These are phyloP conservation scores for Cotesia vestalis DNA, from an alignment of 1,140 invertebrate species.

Conservation along the genomic window DNA sequence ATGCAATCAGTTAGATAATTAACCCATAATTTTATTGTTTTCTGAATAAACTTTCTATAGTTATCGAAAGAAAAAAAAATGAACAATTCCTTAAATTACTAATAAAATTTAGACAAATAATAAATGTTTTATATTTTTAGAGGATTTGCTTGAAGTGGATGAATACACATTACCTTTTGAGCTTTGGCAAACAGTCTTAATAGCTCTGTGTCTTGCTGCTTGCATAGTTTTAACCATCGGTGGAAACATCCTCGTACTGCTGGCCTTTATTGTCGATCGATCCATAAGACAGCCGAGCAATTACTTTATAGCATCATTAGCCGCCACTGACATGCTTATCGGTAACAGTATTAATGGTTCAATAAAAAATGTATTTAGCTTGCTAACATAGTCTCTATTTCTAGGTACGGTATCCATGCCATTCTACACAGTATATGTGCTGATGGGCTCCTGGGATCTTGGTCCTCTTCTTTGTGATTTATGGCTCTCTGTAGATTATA, in stretches of 20 bases:
- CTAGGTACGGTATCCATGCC: constrained; percentile 89
- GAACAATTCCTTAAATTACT: neutral
- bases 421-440: constrained; percentile 94
- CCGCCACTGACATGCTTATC: constrained; percentile 97
- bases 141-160: constrained; percentile 29
- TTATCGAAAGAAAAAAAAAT: too few species aligned
- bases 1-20: too few species aligned
- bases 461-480: constrained; percentile 96
- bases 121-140: constrained; percentile 14
- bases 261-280: constrained; percentile 96
- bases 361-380: neutral
- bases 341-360: constrained; percentile 69
- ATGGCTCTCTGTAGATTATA: constrained; percentile 99
- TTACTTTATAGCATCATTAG: constrained; percentile 98
- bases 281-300: constrained; percentile 98
- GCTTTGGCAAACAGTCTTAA: constrained; percentile 90
- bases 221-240: constrained; percentile 92
- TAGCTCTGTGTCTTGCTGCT: constrained; percentile 87
- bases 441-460: constrained; percentile 96
- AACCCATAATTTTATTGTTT: too few species aligned
- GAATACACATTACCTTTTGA: constrained; percentile 82
- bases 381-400: neutral
- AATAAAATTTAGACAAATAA: neutral
- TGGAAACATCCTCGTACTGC: constrained; percentile 95
- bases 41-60: too few species aligned